Conservation (phyloP, 2,113 vertebrate genomes). For the Hydrochoerus hydrochaeris region DNA sequence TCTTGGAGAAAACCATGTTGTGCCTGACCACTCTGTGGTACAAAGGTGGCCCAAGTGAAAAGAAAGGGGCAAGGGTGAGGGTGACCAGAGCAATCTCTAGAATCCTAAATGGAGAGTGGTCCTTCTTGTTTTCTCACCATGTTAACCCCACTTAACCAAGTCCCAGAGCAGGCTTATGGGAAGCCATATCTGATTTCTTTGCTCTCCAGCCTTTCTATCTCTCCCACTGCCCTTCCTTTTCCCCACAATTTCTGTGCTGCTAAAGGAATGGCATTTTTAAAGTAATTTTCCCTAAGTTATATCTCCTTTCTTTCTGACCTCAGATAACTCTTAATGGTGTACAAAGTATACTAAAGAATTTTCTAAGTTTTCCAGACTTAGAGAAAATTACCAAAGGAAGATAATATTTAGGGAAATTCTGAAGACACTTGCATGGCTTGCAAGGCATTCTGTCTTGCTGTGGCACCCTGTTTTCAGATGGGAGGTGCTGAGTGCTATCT, state of each 20-base stretch:
- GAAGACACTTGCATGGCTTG: neutral
- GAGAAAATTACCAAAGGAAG: neutral
- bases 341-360: neutral
- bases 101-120: neutral
- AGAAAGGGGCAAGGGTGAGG: neutral
- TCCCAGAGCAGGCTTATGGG: neutral
- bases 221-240: neutral
- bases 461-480: neutral
- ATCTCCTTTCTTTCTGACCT: neutral
- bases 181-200: neutral
- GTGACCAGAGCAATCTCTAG: neutral
- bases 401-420: neutral
- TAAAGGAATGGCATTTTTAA: neutral
- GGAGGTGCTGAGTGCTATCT: conserved; percentile 8
- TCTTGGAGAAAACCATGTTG: neutral
- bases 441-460: neutral
- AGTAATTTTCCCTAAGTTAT: neutral
- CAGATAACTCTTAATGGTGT: neutral
- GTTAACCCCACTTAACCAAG: neutral
- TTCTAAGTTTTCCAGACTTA: neutral
- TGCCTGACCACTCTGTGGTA: neutral
- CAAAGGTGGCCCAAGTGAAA: neutral
- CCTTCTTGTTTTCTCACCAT: neutral
- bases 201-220: neutral
- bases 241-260: neutral